phyloP scores from a whole-genome alignment of 2,888 invertebrate species.

The Exocentrus adspersus region DNA sequence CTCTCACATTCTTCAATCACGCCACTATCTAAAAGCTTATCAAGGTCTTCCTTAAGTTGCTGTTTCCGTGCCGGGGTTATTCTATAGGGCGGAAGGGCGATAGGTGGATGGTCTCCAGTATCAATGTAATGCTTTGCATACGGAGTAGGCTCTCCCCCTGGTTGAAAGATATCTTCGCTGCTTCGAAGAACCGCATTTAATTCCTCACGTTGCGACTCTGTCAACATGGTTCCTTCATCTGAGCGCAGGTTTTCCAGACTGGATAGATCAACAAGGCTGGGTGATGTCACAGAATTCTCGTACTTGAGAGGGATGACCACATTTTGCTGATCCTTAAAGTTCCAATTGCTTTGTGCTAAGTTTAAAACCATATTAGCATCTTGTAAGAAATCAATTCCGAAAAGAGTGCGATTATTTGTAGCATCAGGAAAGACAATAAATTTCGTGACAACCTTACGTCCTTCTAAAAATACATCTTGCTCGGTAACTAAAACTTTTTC shows the following conservation, averaged over 20 bases:
- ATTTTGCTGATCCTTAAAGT: background rate
- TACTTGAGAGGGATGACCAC: background rate
- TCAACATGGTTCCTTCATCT: constrained; percentile 24
- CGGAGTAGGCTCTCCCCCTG: constrained; percentile 9
- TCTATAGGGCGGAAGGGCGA: constrained; percentile 25
- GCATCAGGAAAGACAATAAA: constrained; percentile 10
- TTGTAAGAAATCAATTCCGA: constrained; percentile 12
- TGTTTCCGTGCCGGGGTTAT: constrained; percentile 18
- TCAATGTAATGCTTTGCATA: constrained; percentile 23
- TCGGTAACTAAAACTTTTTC: constrained; percentile 6
- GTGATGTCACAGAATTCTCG: background rate
- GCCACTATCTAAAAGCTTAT: constrained; percentile 9
- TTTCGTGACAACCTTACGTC: background rate
- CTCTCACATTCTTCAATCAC: no score
- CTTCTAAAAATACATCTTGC: constrained; percentile 4
- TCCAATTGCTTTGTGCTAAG: constrained; percentile 8
- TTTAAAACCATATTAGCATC: constrained; percentile 17
- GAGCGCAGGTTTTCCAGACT: constrained; percentile 19
- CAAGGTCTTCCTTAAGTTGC: constrained; percentile 8
- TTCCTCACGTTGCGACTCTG: background rate
- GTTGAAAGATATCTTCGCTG: constrained; percentile 9
- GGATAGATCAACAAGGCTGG: background rate
- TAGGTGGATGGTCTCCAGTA: constrained; percentile 26
- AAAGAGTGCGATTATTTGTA: background rate
- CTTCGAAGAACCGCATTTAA: background rate